Evolutionary conservation across 1,140 invertebrate species (phyloP), one percentile per base, ranked within the genome.

Genomic region (Drosophila oshimai): DNA sequence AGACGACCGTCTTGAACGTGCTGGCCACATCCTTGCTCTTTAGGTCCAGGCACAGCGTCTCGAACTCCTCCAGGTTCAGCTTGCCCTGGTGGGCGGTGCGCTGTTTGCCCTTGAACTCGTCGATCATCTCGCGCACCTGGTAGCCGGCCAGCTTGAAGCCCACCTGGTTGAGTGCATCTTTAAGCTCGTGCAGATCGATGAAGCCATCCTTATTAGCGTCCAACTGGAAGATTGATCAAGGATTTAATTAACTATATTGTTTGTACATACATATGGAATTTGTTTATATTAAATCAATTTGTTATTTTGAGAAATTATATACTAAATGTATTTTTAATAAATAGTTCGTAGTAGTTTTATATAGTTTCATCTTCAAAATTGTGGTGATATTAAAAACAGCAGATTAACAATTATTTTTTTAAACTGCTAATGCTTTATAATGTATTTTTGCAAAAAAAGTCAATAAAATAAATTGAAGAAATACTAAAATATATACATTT

Each of bases 81-180:
- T 95, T 94, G 37, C 96, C 95, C 80, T 95, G 95, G 89, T 96
- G 95, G 46, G 93, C 92, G 41, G 93, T 91, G 15, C 91, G 93
- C 80, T 93, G 93, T 91, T 95, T 95, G 89, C 95, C 94, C 89
- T 95, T 95, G 90, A 95, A 96, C 72, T 99, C 95, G 70, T 97
- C 95, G 67, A 98, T 95, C 93, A 99, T 95, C 80, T 96, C 95
- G 2, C 98, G 94, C 6, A 98, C 96, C 92, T 94, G 92, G 42
- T 97, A 99, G 46, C 96, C 96, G 26, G 98, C 97, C 72, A 99
- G 93, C 93, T 99, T 99, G 90, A 98, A 96, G 13, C 97, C 97
- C 72, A 96, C 96, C 49, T 95, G 92, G 80, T 98, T 96, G n/a
- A 99, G 92, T 0, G 97, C 98, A 41, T 94, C 94, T 83, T 97